Evolutionary conservation across 2,888 invertebrate genomes (phyloP).

Genomic region (Chrysotoxum bicinctum): DNA sequence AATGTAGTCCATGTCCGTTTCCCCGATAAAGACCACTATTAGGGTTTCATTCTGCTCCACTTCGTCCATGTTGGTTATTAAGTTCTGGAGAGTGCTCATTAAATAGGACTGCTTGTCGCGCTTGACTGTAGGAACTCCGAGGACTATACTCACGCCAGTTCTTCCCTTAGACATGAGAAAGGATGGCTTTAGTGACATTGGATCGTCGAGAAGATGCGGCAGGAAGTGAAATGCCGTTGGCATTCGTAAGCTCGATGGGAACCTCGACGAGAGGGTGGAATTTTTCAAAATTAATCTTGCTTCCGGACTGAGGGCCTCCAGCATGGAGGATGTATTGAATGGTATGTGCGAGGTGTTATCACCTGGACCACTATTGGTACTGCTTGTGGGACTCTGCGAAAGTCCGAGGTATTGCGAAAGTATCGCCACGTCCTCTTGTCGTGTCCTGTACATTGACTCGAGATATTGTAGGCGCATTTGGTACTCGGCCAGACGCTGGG

Average conservation of each 20-base stretch:
- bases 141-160: conserved; percentile 89
- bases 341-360: conserved; percentile 72
- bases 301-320: conserved; percentile 82
- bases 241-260: conserved; percentile 84
- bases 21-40: conserved; percentile 93
- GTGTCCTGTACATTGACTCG: conserved; percentile 89
- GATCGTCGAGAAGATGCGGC: conserved; percentile 92
- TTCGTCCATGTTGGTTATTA: conserved; percentile 89
- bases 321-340: conserved; percentile 73
- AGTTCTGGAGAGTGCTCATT: conserved; percentile 91
- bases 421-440: conserved; percentile 89
- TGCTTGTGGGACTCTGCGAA: conserved; percentile 76
- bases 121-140: conserved; percentile 93
- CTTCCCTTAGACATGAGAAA: conserved; percentile 89
- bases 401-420: conserved; percentile 86
- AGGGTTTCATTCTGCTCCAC: conserved; percentile 89
- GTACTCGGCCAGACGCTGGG: conserved; percentile 88
- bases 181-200: conserved; percentile 89
- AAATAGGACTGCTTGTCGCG: conserved; percentile 94
- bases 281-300: conserved; percentile 81
- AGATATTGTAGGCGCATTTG: conserved; percentile 90
- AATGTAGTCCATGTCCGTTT: conserved; percentile 90
- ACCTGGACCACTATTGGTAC: conserved; percentile 64
- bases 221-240: conserved; percentile 93
- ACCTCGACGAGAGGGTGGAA: conserved; percentile 82